Evolutionary conservation across 2,888 invertebrate species (phyloP).

Genomic region (Ganaspis brasiliensis): DNA sequence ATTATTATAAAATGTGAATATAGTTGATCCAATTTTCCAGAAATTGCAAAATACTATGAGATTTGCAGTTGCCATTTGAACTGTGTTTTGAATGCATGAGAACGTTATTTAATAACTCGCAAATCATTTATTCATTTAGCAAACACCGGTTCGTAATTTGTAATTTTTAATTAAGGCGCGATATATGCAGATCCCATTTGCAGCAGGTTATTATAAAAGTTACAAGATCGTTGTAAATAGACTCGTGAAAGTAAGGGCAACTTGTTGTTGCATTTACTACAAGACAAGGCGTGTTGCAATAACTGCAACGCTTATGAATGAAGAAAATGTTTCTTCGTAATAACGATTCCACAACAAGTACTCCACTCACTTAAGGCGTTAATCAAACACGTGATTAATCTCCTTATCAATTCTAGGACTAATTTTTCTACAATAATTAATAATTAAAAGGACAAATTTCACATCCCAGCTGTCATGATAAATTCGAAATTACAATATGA

Average conservation of each 20-base stretch:
- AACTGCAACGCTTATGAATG: slow-evolving; percentile 36
- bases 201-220: slow-evolving; percentile 31
- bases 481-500: no score
- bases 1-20: no score
- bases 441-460: no score
- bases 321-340: slow-evolving; percentile 41
- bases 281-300: slow-evolving; percentile 40
- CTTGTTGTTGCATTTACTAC: slow-evolving; percentile 43
- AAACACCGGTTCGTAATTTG: slow-evolving; percentile 30
- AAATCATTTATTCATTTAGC: slow-evolving; percentile 33
- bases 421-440: neutral
- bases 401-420: neutral
- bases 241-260: slow-evolving; percentile 40
- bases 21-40: neutral
- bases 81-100: slow-evolving; percentile 28
- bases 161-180: slow-evolving; percentile 23
- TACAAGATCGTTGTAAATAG: slow-evolving; percentile 38
- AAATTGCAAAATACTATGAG: neutral
- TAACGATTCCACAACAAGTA: slow-evolving; percentile 37
- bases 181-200: slow-evolving; percentile 22
- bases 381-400: slow-evolving; percentile 29
- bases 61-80: slow-evolving; percentile 6
- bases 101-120: slow-evolving; percentile 39
- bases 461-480: no score
- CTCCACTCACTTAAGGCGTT: slow-evolving; percentile 36